A percentile compares a stretch with the other conserved stretches of the same genome.
Conservation (phyloP, 2,888 invertebrate genomes). For the Scelioninae gen. 1 region DNA sequence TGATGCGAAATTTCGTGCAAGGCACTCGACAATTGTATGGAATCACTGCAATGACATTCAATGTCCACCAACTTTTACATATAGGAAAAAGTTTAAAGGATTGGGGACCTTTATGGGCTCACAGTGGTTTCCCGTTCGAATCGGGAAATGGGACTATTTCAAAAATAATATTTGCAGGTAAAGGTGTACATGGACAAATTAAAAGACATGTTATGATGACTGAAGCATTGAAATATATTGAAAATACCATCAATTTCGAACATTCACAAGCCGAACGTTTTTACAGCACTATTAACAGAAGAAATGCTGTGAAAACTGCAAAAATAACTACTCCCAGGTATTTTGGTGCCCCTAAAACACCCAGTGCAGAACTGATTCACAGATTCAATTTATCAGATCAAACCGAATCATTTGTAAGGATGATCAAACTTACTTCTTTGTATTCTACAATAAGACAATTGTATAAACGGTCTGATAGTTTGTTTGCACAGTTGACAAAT, state of each 20-base stretch:
- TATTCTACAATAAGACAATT: neutral
- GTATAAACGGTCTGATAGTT: conserved; percentile 11
- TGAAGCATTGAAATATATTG: conserved; percentile 18
- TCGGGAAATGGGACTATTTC: conserved; percentile 38
- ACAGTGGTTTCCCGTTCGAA: conserved; percentile 65
- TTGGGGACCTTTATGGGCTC: conserved; percentile 64
- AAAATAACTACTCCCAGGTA: conserved; percentile 23
- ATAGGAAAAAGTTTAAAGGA: conserved; percentile 53
- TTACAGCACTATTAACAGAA: conserved; percentile 14
- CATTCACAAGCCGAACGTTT: conserved; percentile 25
- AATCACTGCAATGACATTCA: conserved; percentile 49
- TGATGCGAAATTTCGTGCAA: conserved; percentile 26
- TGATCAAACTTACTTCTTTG: too few species aligned
- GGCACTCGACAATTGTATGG: conserved; percentile 48
- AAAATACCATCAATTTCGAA: conserved; percentile 14
- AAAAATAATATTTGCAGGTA: conserved; percentile 50
- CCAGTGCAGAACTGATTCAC: too few species aligned
- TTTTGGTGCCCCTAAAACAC: conserved; percentile 33
- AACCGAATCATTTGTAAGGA: too few species aligned
- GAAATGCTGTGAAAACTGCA: conserved; percentile 18
- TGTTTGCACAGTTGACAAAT: conserved; percentile 9
- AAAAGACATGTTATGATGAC: conserved; percentile 29
- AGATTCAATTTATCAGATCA: too few species aligned
- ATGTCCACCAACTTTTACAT: conserved; percentile 63
- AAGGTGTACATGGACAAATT: conserved; percentile 54